A percentile compares a stretch with the other conserved stretches of the same genome.
phyloP scores from a whole-genome alignment of 2,888 invertebrate genomes.

The Stramonita haemastoma region DNA sequence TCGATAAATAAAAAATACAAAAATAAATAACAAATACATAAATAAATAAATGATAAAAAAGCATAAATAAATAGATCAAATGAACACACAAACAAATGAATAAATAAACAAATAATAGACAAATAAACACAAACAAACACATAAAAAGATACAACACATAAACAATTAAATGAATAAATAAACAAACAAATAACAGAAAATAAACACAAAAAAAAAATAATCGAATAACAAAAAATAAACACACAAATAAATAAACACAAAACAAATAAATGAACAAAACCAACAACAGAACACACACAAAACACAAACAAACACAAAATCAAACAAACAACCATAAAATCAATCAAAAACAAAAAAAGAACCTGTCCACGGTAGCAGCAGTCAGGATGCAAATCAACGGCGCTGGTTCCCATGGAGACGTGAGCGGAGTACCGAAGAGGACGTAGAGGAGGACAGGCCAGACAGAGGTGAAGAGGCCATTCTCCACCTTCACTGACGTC shows the following conservation, averaged over 20 bases:
- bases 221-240: neutral
- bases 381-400: slow-evolving; percentile 74
- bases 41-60: no score
- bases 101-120: neutral
- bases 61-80: no score
- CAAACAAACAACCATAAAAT: neutral
- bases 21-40: no score
- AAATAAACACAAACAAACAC: neutral
- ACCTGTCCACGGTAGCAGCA: slow-evolving; percentile 54
- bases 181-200: no score
- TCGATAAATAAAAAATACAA: no score
- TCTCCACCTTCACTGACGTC: slow-evolving; percentile 69
- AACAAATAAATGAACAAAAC: neutral
- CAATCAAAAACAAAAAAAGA: neutral
- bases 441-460: slow-evolving; percentile 72
- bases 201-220: no score
- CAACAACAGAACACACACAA: no score
- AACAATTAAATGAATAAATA: no score
- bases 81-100: slow-evolving; percentile 47
- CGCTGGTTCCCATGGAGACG: slow-evolving; percentile 73
- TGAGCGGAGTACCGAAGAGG: slow-evolving; percentile 72
- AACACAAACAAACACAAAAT: neutral
- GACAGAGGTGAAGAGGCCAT: slow-evolving; percentile 72
- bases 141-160: no score
- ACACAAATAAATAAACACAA: neutral